phyloP scores from a whole-genome alignment of 2,888 invertebrate species.

The Autographa pulchrina region DNA sequence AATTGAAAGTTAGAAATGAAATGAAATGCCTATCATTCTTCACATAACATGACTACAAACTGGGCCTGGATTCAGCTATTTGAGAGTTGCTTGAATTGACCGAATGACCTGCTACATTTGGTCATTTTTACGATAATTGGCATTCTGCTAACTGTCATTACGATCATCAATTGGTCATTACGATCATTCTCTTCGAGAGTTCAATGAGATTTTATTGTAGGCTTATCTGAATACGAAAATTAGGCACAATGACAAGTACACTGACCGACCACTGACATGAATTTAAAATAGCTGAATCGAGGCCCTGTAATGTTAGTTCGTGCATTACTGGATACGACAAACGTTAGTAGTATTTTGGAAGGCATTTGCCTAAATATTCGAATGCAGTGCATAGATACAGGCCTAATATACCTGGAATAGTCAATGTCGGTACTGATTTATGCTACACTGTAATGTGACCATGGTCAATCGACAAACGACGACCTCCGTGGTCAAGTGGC shows the following conservation, averaged over 20 bases:
- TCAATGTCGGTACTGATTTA: background rate
- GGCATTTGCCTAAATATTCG: conserved; percentile 31
- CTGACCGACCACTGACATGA: too few species aligned
- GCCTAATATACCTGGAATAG: background rate
- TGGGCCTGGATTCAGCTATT: too few species aligned
- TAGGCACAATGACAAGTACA: too few species aligned
- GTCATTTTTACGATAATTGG: too few species aligned
- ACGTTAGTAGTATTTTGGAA: conserved; percentile 21
- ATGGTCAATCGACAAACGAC: background rate
- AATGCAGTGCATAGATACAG: conserved; percentile 12
- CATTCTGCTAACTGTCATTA: background rate
- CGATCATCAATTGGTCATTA: background rate
- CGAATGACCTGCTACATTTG: too few species aligned
- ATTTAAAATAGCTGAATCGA: too few species aligned
- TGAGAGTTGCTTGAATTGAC: too few species aligned
- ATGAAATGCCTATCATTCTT: background rate
- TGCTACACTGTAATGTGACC: background rate
- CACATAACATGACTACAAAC: too few species aligned
- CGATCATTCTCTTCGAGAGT: too few species aligned
- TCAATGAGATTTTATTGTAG: too few species aligned
- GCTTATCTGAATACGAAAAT: too few species aligned
- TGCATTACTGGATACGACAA: conserved; percentile 18
- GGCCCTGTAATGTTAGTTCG: conserved; percentile 21
- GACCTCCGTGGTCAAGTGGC: too few species aligned
- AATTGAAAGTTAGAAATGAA: background rate